These are phyloP conservation scores for Parotia lawesii DNA, from an alignment of 2,113 vertebrate species.

Conservation along the genomic window DNA sequence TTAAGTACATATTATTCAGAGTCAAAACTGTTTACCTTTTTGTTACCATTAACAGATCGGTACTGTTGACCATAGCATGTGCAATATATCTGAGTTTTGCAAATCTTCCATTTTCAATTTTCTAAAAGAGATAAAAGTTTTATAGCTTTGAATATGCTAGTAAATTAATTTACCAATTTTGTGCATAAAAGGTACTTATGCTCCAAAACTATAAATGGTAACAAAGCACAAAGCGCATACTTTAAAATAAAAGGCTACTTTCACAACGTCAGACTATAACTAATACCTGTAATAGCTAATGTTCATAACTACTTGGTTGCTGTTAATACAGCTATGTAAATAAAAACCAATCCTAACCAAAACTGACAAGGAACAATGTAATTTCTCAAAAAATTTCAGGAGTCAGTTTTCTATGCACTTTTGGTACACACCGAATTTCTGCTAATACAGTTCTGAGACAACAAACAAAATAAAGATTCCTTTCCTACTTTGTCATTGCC, in stretches of 20 bases:
- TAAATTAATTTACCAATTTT: not conserved
- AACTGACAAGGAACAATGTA: not conserved
- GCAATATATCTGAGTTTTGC: conserved; percentile 93
- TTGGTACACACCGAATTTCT: not conserved
- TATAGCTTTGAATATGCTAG: not conserved
- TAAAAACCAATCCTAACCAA: not conserved
- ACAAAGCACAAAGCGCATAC: not conserved
- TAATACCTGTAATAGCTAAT: not conserved
- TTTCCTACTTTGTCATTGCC: not conserved
- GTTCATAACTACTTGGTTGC: not conserved
- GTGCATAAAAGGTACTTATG: not conserved
- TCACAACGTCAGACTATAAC: not conserved
- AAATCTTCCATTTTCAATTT: conserved; percentile 97
- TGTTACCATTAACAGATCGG: conserved; percentile 95
- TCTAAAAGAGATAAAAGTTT: conserved; percentile 74
- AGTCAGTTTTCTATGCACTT: not conserved
- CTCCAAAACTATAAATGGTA: not conserved
- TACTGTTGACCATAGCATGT: conserved; percentile 94
- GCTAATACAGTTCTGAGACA: not conserved
- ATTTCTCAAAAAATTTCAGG: not conserved
- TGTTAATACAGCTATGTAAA: not conserved
- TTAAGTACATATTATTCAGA: not conserved
- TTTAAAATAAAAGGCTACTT: not conserved
- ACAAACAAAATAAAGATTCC: not conserved
- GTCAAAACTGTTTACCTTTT: conserved; percentile 79